These are phyloP conservation scores for Protobothrops flavoviridis DNA, from an alignment of 2,113 vertebrate genomes.

Conservation along the genomic window DNA sequence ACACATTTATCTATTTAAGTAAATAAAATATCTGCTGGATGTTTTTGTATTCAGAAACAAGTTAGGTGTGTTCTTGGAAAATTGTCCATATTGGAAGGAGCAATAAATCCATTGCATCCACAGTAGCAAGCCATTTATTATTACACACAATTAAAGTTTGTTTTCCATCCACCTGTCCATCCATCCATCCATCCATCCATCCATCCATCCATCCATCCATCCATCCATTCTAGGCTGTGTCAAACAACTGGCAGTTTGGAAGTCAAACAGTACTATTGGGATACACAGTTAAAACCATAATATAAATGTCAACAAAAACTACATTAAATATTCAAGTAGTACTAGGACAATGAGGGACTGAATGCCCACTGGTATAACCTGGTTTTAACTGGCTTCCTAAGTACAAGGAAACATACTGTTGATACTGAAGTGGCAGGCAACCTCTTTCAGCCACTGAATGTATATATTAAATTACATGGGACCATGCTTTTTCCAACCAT, in stretches of 20 bases:
- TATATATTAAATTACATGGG: not conserved
- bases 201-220: not conserved
- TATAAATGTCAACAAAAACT: not conserved
- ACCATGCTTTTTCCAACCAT: not conserved
- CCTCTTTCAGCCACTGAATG: not conserved
- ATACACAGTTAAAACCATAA: not conserved
- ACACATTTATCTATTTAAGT: not conserved
- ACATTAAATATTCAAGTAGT: not conserved
- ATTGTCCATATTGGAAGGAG: not conserved
- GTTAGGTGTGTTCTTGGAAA: not conserved
- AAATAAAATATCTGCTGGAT: slow-evolving; percentile 8
- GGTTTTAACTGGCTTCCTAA: not conserved
- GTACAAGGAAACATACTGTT: not conserved
- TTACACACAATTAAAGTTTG: not conserved
- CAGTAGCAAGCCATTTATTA: not conserved
- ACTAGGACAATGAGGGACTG: not conserved
- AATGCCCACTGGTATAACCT: not conserved
- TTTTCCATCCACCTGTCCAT: not conserved
- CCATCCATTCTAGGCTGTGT: not conserved
- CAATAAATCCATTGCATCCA: not conserved
- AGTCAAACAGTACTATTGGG: not conserved
- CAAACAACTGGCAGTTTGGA: not conserved
- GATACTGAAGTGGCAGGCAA: not conserved
- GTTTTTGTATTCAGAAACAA: not conserved
- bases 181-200: not conserved